Base-by-base conservation (phyloP, 92 coral and sea anemone species). In the Pocillopora grandis region DNA sequence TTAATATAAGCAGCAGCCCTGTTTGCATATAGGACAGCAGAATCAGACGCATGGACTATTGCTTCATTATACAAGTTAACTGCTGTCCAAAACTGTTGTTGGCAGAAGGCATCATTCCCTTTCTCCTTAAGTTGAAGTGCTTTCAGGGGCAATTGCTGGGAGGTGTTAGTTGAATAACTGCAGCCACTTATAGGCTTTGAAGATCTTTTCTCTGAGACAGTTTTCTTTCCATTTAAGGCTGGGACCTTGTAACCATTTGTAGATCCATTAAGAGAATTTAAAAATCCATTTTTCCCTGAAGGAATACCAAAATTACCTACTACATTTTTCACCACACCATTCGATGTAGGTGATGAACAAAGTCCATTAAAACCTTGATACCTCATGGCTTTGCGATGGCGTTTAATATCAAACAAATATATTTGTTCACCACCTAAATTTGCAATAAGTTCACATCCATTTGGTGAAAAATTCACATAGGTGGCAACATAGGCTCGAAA, bases 1-100 rank as follows among this genome's bases (percentile, higher is more conserved):
- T 96, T 96, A 85, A 96, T 89, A 79, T 55, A 96, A 3, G 99
- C 99, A 33, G 99, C 99, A 66, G 99, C 99, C 71, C 99, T 91
- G 76, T 96, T 96, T 33, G 99, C 98, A 85, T 96, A 94, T 18
- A 96, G 87, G 61, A 96, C 89, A 23, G 99, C 95, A 72, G 99
- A 92, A 68, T 90, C 76, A 16, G 92, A 94, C 15, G 98, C 98
- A 58, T 90, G 60, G n/a, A 79, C 80, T 62, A 96, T 86, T 31
- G 99, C 99, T 76, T 94, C 93, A 80, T 96, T 96, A 76, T 96
- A 96, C 83, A 91, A 82, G 80, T 92, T 96, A n/a, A 96, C 95
- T 57, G 99, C 99, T 76, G 88, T 90, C 98, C 98, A 96, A 80
- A 92, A 96, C 88, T 96, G 93, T 88, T 92, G 98, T 71, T 93